phyloP scores from a whole-genome alignment of 2,113 vertebrate species.

The Recurvirostra avosetta region DNA sequence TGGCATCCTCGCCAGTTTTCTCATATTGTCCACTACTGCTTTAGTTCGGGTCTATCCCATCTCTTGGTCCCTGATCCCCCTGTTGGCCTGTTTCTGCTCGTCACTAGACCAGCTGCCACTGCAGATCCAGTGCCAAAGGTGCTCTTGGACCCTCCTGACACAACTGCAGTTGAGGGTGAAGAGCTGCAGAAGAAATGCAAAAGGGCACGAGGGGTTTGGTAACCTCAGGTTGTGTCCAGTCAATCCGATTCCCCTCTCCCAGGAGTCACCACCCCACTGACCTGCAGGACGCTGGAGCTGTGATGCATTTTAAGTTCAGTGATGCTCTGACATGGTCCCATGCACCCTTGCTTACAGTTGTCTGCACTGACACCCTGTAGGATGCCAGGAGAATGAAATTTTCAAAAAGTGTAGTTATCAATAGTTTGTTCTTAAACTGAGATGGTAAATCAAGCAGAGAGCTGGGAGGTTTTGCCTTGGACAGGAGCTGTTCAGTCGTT shows the following conservation, averaged over 20 bases:
- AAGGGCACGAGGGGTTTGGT: not conserved
- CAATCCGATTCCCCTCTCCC: not conserved
- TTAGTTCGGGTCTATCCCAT: not conserved
- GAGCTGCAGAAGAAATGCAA: not conserved
- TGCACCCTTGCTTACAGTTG: not conserved
- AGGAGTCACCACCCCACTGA: rapidly evolving
- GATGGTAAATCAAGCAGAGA: not conserved
- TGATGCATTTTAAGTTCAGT: not conserved
- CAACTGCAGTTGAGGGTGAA: rapidly evolving
- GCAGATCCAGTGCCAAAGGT: not conserved
- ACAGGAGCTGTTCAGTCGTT: not conserved
- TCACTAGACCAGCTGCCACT: not conserved
- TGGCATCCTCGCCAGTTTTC: not conserved
- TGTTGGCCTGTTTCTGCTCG: rapidly evolving
- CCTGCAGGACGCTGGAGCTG: not conserved
- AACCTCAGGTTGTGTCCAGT: rapidly evolving
- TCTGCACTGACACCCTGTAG: not conserved
- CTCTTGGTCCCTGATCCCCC: rapidly evolving
- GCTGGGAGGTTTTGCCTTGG: not conserved
- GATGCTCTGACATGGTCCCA: not conserved
- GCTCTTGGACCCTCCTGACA: not conserved
- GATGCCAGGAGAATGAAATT: not conserved
- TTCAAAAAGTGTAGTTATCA: not conserved
- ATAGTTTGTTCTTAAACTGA: not conserved
- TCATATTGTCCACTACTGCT: not conserved